A percentile compares a stretch with the other conserved stretches of the same genome.
Conservation (phyloP, 2,797 vertebrate species). For the Girardinus metallicus region DNA sequence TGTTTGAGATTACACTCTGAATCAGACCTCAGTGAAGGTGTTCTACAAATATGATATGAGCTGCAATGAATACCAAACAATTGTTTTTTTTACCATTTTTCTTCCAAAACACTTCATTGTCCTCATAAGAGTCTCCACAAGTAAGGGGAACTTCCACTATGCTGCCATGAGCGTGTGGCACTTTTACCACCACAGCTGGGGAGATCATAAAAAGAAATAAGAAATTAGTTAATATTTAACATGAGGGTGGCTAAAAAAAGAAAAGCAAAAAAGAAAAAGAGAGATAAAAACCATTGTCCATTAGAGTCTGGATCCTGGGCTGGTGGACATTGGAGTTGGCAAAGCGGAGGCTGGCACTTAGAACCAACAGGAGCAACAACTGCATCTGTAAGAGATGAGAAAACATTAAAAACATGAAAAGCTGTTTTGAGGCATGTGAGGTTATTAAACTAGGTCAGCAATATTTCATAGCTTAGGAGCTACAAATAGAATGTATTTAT, state of each 20-base stretch:
- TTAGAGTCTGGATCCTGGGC: constrained; percentile 38
- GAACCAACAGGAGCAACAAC: constrained; percentile 31
- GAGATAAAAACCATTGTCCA: constrained; percentile 62
- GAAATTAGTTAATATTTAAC: neutral
- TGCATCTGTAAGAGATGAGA: constrained; percentile 59
- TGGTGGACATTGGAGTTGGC: constrained; percentile 11
- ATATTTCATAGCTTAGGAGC: neutral
- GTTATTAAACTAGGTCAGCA: neutral
- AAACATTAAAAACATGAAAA: neutral
- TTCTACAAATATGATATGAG: neutral
- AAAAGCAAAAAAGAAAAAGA: neutral
- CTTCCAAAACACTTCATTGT: constrained; percentile 71
- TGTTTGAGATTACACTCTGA: neutral
- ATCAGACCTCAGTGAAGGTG: neutral
- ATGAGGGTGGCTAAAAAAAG: neutral
- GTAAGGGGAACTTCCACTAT: constrained; percentile 50
- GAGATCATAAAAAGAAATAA: constrained; percentile 5
- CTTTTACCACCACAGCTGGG: constrained; percentile 75
- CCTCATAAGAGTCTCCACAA: constrained; percentile 68
- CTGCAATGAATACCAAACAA: neutral
- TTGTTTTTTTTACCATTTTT: constrained; percentile 58
- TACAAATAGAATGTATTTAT: neutral
- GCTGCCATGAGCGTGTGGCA: constrained; percentile 25
- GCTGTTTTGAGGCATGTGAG: neutral
- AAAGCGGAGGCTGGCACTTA: constrained; percentile 26